Base-by-base conservation (phyloP, 2,888 invertebrate species). In the Lasioglossum leucozonium region DNA sequence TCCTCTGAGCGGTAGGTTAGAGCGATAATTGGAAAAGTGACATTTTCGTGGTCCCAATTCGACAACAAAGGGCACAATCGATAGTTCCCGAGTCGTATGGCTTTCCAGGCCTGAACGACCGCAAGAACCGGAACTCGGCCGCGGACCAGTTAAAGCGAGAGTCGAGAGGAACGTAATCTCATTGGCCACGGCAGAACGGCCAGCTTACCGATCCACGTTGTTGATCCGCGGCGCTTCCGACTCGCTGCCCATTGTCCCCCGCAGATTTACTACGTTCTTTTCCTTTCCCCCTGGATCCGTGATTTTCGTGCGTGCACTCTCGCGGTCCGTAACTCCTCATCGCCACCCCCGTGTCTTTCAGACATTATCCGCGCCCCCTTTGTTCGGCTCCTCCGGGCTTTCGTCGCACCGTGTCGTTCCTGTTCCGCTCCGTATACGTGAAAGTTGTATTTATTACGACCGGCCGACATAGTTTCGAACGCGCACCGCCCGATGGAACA, bases 101-200 rank as follows among this genome's bases (percentile, higher is more conserved):
- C 77, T 84, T 82, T 84, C 71, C 65, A 78, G 22, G 34, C 58
- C 26, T 26, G 74, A 69, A 79, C 77, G 71, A 82, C 83, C 69
- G 75, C 85, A 82, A 87, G 82, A 85, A 85, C 87, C 82, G 87
- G 87, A 87, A 82, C 89, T 82, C 62, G 34, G 72, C 79, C 85
- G 77, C 55, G 82, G 82, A 83, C 84, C 83, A 84, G 87, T 88
- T 84, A 84, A 81, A 84, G 85, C 85, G 87, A 80, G 85, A 88
- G 88, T 65, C 85, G 82, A 85, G 87, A 88, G 77, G 88, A 87
- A 84, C 85, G 84, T 93, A 93, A 93, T 93, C 93, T 90, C 91
- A 91, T 93, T 93, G 92, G 93, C 88, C 89, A 93, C 93, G 92
- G 89, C 75, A 79, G 79, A 87, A 88, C 82, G 90, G 90, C 91